Evolutionary conservation across 2,888 invertebrate genomes (phyloP), one percentile per base, ranked within the genome.

Genomic region (Congeria kusceri): DNA sequence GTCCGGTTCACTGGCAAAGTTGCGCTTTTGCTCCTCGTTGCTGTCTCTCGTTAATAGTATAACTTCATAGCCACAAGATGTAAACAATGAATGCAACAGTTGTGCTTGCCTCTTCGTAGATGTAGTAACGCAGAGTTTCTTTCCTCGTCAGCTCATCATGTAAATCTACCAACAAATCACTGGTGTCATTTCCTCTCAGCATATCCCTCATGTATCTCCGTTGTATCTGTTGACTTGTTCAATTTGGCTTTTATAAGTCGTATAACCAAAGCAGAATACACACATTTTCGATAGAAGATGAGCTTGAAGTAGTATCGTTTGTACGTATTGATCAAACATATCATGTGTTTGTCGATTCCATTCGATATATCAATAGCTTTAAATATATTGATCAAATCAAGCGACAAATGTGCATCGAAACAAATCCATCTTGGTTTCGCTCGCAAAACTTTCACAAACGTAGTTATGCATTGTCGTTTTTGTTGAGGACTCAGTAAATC

Each of bases 401-500:
- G n/a, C n/a, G n/a, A n/a, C n/a, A n/a, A n/a, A n/a, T n/a, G n/a
- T n/a, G n/a, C n/a, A n/a, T n/a, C 44, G 25, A 67, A 39, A 44
- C 67, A 67, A n/a, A 67, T 44, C 57, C 56, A 56, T 58, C 67
- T 28, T 11, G 67, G 67, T 56, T 57, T 57, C 4, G 58, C 44
- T 58, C 67, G 20, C 4, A 67, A n/a, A 44, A 57, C 46, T 23
- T 56, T 67, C 7, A 57, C 23, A 15, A 67, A 57, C 3, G 27
- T 13, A 3, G 15, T 18, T 0, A 67, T 57, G 27, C 15, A 13
- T 27, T 18, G 28, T 11, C 23, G 3, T n/a, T 53, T 65, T 28
- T 65, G n/a, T 11, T 29, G 29, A 2, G 53, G 28, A 11, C 27
- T n/a, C 20, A 28, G 39, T n/a, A 65, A 32, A 1, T 49, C 49